Percentiles rank a stretch among this genome's conserved stretches.
These are phyloP conservation scores for Nudaria mundana DNA, from an alignment of 2,888 invertebrate species.

Conservation along the genomic window DNA sequence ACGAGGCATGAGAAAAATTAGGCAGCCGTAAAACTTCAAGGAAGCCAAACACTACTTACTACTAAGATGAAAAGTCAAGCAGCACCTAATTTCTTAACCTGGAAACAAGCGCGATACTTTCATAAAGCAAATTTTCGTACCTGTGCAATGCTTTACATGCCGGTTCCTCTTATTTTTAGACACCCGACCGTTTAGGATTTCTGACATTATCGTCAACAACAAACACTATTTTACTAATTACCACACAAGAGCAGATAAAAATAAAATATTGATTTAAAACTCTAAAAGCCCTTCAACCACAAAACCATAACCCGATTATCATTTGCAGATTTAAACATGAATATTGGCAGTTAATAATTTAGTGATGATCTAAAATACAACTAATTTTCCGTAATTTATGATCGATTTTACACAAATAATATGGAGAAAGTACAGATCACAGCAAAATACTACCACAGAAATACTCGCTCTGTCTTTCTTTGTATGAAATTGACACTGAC, in stretches of 20 bases:
- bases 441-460: slow-evolving; percentile 15
- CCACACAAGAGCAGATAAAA: slow-evolving; percentile 35
- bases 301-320: too few species aligned
- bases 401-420: slow-evolving; percentile 24
- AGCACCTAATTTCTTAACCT: slow-evolving; percentile 48
- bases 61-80: slow-evolving; percentile 51
- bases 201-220: slow-evolving; percentile 57
- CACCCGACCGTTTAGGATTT: slow-evolving; percentile 66
- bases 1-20: slow-evolving; percentile 25
- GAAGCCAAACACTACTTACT: slow-evolving; percentile 36
- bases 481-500: too few species aligned
- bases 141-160: slow-evolving; percentile 65
- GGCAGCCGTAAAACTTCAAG: slow-evolving; percentile 27
- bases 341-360: slow-evolving; percentile 2
- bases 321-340: slow-evolving; percentile 23
- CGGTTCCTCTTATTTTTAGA: slow-evolving; percentile 63
- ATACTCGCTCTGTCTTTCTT: too few species aligned
- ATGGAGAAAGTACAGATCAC: slow-evolving; percentile 42
- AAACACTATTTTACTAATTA: slow-evolving; percentile 27
- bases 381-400: slow-evolving; percentile 19
- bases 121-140: slow-evolving; percentile 62
- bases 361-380: slow-evolving; percentile 11
- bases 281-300: slow-evolving; percentile 45
- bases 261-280: slow-evolving; percentile 47
- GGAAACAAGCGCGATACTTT: slow-evolving; percentile 50